Evolutionary conservation across 2,113 vertebrate species (phyloP).

Genomic region (Galbula dea): DNA sequence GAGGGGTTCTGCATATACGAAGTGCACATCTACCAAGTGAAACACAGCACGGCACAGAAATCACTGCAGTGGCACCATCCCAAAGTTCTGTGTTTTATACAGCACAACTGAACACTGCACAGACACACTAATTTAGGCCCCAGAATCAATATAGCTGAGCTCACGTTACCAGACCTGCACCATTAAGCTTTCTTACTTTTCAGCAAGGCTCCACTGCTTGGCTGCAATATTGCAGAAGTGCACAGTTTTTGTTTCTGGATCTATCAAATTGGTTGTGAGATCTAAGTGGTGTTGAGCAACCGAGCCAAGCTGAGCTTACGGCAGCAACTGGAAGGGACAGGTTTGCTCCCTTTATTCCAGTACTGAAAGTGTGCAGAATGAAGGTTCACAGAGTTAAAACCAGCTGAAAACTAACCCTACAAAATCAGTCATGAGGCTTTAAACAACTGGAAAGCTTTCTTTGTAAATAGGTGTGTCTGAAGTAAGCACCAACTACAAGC

Average conservation of each 20-base stretch:
- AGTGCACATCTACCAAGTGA: background rate
- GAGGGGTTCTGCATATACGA: background rate
- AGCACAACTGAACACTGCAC: background rate
- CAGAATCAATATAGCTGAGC: background rate
- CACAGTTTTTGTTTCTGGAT: background rate
- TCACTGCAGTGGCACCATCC: background rate
- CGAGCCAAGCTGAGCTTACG: background rate
- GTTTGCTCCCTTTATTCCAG: background rate
- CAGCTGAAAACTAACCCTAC: background rate
- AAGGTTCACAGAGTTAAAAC: background rate
- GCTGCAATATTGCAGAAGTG: background rate
- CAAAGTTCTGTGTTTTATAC: background rate
- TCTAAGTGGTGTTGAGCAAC: background rate
- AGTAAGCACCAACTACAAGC: background rate
- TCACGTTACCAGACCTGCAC: background rate
- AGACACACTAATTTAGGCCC: background rate
- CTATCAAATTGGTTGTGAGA: accelerated
- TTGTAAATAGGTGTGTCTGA: background rate
- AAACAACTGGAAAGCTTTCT: background rate
- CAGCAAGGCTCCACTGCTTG: background rate
- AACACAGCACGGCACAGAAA: background rate
- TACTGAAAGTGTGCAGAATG: background rate
- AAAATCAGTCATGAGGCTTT: background rate
- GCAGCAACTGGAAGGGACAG: background rate
- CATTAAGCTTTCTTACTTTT: background rate